Evolutionary conservation across 2,797 vertebrate species (phyloP).

Genomic region (Parotocinclus haroldoi): DNA sequence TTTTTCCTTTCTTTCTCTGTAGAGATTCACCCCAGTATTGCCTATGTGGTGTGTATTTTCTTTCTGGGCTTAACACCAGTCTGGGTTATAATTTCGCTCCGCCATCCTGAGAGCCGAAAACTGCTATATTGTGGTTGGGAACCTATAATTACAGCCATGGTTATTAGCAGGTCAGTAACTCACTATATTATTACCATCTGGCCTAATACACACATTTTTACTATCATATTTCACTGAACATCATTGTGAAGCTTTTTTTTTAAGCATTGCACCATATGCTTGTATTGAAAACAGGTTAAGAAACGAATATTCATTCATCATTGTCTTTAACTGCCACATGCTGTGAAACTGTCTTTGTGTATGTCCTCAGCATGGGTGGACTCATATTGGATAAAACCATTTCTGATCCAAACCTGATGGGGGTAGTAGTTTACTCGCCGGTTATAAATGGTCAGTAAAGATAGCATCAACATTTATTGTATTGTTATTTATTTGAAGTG

Average conservation of each 20-base stretch:
- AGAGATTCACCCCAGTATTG: conserved; percentile 81
- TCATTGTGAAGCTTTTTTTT: not conserved
- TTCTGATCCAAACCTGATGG: conserved; percentile 85
- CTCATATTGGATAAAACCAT: conserved; percentile 92
- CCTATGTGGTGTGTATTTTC: conserved; percentile 83
- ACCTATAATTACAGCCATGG: conserved; percentile 89
- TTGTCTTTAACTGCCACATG: not conserved
- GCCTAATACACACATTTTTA: not conserved
- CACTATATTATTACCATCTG: not conserved
- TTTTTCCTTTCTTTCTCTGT: conserved; percentile 17
- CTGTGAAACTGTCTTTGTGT: conserved; percentile 10
- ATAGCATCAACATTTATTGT: not conserved
- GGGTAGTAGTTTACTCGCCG: conserved; percentile 88
- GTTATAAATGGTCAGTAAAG: conserved; percentile 88
- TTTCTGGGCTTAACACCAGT: conserved; percentile 86
- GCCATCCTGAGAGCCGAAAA: conserved; percentile 84
- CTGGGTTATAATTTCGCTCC: conserved; percentile 83
- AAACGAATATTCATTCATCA: not conserved
- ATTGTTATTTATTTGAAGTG: no score
- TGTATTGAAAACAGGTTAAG: not conserved
- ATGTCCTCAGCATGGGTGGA: conserved; percentile 82
- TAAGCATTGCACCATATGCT: not conserved
- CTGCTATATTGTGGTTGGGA: conserved; percentile 91
- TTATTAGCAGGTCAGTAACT: conserved; percentile 85
- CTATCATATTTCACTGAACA: not conserved